Conservation (phyloP, 1,140 invertebrate genomes). For the Drosophila pachea region DNA sequence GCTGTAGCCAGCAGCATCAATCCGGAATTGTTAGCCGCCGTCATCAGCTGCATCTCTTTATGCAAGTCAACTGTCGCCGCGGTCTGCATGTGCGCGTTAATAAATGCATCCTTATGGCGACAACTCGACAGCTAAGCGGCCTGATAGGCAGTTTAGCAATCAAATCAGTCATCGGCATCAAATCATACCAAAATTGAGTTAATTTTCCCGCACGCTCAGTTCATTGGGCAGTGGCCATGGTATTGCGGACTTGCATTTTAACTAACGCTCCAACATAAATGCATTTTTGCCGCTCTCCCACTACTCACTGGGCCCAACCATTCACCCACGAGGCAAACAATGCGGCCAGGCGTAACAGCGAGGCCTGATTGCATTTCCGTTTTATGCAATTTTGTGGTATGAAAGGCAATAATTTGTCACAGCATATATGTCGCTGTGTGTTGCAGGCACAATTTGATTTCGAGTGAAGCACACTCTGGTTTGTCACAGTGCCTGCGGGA, state of each 20-base stretch:
- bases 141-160: slow-evolving; percentile 49
- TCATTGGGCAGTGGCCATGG: slow-evolving; percentile 53
- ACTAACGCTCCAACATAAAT: slow-evolving; percentile 48
- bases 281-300: slow-evolving; percentile 30
- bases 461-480: not conserved
- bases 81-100: slow-evolving; percentile 33
- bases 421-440: slow-evolving; percentile 47
- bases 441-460: slow-evolving; percentile 20
- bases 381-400: slow-evolving; percentile 73
- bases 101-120: slow-evolving; percentile 13
- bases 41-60: slow-evolving; percentile 11
- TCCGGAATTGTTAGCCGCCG: not conserved
- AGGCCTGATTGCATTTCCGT: slow-evolving; percentile 75
- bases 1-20: not conserved
- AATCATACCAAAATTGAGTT: slow-evolving; percentile 70
- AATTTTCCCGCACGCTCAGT: slow-evolving; percentile 61
- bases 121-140: slow-evolving; percentile 14
- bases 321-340: slow-evolving; percentile 41
- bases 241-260: slow-evolving; percentile 47
- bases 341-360: slow-evolving; percentile 51
- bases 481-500: not conserved
- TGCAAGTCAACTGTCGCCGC: slow-evolving; percentile 6
- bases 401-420: slow-evolving; percentile 73
- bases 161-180: slow-evolving; percentile 66
- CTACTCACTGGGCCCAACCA: not conserved